Conservation (phyloP, 2,888 invertebrate genomes). For the Caenorhabditis auriculariae region DNA sequence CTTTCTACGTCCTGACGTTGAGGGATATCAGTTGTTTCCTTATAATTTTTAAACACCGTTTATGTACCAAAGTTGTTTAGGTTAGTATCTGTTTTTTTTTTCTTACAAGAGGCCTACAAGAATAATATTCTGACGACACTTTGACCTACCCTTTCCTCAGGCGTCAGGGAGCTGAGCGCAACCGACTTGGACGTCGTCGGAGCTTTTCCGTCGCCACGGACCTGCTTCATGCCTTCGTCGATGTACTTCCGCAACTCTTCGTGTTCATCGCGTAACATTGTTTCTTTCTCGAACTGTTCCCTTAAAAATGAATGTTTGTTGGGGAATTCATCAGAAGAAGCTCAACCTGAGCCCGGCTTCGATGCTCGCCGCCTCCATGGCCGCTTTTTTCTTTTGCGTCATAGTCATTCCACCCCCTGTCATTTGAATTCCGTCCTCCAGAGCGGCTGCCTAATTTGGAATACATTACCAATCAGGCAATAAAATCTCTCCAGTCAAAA, state of each 20-base stretch:
- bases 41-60: too few species aligned
- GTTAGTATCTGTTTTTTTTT: too few species aligned
- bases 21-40: too few species aligned
- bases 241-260: conserved; percentile 59
- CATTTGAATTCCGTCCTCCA: conserved; percentile 39
- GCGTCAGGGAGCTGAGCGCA: conserved; percentile 16
- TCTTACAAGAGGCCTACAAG: too few species aligned
- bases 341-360: conserved; percentile 49
- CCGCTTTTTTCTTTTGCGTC: conserved; percentile 48
- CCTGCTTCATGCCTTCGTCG: conserved; percentile 33
- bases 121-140: too few species aligned
- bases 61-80: too few species aligned
- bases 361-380: conserved; percentile 54
- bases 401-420: conserved; percentile 52
- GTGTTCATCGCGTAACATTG: conserved; percentile 58
- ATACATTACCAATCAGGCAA: background rate
- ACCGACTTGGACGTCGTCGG: background rate
- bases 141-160: conserved; percentile 11
- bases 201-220: too few species aligned
- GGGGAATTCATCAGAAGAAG: background rate
- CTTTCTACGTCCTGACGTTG: too few species aligned
- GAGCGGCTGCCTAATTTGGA: conserved; percentile 34
- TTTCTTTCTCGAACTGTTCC: conserved; percentile 60
- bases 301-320: conserved; percentile 14
- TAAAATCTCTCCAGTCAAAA: too few species aligned